A percentile compares a stretch with the other conserved stretches of the same genome.
Conservation (phyloP, 2,797 vertebrate species). For the Momotus momota region DNA sequence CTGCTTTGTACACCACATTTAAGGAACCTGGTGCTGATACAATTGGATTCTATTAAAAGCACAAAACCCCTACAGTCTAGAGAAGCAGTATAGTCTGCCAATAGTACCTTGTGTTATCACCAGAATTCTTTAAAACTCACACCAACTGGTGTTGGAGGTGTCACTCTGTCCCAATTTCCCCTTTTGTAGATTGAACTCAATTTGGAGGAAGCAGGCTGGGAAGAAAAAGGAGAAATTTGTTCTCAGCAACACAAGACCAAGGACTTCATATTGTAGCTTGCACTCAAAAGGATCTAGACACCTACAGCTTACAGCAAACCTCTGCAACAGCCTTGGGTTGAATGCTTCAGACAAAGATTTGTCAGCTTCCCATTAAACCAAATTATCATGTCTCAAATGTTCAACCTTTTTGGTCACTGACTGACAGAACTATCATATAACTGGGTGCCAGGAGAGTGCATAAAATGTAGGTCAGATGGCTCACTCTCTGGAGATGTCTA, state of each 20-base stretch:
- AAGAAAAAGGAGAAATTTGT: background rate
- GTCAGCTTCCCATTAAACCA: background rate
- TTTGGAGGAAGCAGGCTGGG: background rate
- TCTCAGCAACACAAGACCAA: background rate
- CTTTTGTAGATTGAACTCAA: background rate
- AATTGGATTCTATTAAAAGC: background rate
- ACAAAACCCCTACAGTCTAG: background rate
- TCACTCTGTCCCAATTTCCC: background rate
- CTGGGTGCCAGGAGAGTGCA: accelerated
- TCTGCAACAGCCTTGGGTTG: background rate
- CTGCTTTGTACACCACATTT: background rate
- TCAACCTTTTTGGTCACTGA: background rate
- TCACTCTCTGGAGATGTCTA: background rate
- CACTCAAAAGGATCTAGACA: background rate
- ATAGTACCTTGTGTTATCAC: background rate
- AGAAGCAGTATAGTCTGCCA: background rate
- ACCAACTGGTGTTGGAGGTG: background rate
- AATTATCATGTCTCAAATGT: background rate
- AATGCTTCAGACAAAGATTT: background rate
- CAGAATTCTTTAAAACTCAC: background rate
- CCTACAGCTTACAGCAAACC: background rate
- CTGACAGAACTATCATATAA: background rate
- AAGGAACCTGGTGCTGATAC: background rate
- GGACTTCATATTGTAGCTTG: background rate
- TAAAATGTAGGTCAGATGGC: background rate